These are phyloP conservation scores for Eristalis arbustorum DNA, from an alignment of 2,888 invertebrate species.

Conservation along the genomic window DNA sequence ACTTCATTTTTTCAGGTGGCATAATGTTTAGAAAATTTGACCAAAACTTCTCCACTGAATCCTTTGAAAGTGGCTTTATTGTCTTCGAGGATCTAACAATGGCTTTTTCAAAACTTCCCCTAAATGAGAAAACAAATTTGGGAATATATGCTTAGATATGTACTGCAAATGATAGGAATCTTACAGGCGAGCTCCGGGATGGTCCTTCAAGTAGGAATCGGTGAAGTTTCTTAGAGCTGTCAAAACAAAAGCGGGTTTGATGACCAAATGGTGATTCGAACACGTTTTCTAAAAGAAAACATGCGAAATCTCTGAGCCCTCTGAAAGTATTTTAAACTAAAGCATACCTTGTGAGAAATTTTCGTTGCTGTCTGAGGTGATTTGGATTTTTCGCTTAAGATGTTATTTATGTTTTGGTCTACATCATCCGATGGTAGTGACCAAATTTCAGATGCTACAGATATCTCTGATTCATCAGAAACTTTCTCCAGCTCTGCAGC, in stretches of 20 bases:
- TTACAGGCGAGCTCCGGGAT: constrained; percentile 26
- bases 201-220: constrained; percentile 76
- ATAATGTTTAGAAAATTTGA: constrained; percentile 83
- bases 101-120: constrained; percentile 46
- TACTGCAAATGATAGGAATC: constrained; percentile 66
- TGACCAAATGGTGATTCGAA: constrained; percentile 84
- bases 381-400: constrained; percentile 22
- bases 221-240: constrained; percentile 85
- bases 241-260: constrained; percentile 85
- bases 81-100: constrained; percentile 34
- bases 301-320: not conserved
- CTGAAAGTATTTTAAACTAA: not conserved
- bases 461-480: not conserved
- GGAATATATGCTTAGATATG: not conserved
- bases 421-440: constrained; percentile 50
- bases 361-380: not conserved
- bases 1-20: constrained; percentile 83
- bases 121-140: not conserved
- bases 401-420: constrained; percentile 18
- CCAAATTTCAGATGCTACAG: constrained; percentile 40
- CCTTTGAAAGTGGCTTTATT: constrained; percentile 65
- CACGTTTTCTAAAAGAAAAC: constrained; percentile 71
- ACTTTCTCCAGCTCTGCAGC: constrained; percentile 30
- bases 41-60: constrained; percentile 86
- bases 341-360: not conserved